Evolutionary conservation across 1,140 invertebrate species (phyloP), one percentile per base, ranked within the genome.

Genomic region (Microvelia longipes): DNA sequence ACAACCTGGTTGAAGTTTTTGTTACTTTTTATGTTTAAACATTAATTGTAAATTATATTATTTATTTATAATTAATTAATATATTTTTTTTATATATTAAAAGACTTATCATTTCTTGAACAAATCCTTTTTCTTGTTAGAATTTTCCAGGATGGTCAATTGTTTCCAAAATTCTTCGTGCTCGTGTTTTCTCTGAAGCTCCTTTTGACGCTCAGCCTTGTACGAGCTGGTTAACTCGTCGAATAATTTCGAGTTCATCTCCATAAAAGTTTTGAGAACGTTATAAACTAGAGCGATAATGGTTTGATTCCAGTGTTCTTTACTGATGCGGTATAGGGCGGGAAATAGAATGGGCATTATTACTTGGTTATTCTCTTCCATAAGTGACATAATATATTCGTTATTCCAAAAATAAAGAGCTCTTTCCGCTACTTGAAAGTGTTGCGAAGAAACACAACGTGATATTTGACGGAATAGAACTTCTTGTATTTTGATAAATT

Each of bases 241-340:
- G 82, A 99, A 99, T 50, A 99, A 85, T 82, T 96, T 98, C 76
- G 94, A 96, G 84, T 99, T 98, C 93, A 99, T 98, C 83, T 99
- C 96, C 96, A 98, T 99, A 81, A 99, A 98, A 71, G 97, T 91
- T 83, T 99, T 98, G 76, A 99, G 87, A 77, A 98, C 96, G 82
- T 99, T 99, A 84, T 99, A 99, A 77, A 99, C 95, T 75, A 99
- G 88, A 63, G 96, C 96, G 75, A 98, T 91, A 77, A 99, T 99
- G 70, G 96, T 98, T 85, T 98, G 96, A 84, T 99, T 99, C 97
- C 97, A 99, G 82, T 99, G 97, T 81, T 98, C 93, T 85, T 99
- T 98, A 79, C 93, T 96, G 82, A 96, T 96, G 79, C 91, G 92
- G 82, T 98, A 98, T 75, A 99, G 84, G 74, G 96, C 93, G 73